Evolutionary conservation across 23 tunicate species (phyloP), one percentile per base, ranked within the genome.

Genomic region (Diplosoma virens): DNA sequence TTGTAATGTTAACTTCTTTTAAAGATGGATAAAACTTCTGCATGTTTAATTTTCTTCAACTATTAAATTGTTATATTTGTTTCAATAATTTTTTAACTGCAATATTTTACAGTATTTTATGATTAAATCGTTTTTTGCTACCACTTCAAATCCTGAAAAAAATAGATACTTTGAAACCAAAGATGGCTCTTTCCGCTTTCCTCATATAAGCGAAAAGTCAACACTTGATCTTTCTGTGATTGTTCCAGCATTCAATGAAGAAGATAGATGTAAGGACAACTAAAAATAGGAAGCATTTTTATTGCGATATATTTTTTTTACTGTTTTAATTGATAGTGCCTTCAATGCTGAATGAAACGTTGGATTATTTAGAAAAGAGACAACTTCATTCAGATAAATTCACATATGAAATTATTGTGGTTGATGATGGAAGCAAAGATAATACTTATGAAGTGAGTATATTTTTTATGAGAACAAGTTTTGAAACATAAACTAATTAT

Each of bases 341-440:
- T 24, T 32, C 37, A 9, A 92, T 92, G 97, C 71, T 92, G 70
- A 87, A 85, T 37, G 97, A 92, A 85, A 75, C 97, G 2, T 30
- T 92, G n/a, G 92, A 80, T 36, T 81, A 31, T 61, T 50, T 92
- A 20, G 87, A 92, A 53, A 33, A 69, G 32, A 85, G 78, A 48
- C 61, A 33, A 36, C 48, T 59, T 22, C 29, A 53, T 61, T 23
- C 56, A 25, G 25, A 30, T 6, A 47, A 33, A 5, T 81, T 61
- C 64, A 66, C 29, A 20, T 93, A 93, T 73, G 93, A 93, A 59
- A 82, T 93, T 41, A 82, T 93, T 41, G 77, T 93, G 27, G 94
- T 93, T 1, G 98, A 93, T 82, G 98, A 93, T 82, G 98, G 98
- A 22, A 86, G 94, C 58, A 86, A 71, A 70, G 98, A 93, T 71